Evolutionary conservation across 2,888 invertebrate genomes (phyloP).

Genomic region (Latrodectus hesperus): DNA sequence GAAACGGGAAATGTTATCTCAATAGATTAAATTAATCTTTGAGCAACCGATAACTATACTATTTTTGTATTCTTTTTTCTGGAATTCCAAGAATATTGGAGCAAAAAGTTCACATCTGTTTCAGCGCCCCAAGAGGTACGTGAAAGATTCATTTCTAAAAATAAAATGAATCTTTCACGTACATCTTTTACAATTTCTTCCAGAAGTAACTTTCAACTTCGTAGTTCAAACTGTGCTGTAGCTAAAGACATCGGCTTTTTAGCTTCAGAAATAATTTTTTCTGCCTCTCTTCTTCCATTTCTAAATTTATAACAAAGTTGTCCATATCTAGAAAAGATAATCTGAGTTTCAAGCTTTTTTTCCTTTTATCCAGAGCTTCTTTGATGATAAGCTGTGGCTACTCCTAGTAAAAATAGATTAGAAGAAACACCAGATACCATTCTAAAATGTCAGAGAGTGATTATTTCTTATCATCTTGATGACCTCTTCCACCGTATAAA

Average conservation of each 20-base stretch:
- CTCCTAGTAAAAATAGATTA: background rate
- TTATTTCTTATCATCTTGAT: background rate
- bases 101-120: background rate
- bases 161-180: background rate
- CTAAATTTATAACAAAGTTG: background rate
- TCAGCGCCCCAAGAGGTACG: background rate
- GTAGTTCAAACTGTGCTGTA: background rate
- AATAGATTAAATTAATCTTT: background rate
- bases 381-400: background rate
- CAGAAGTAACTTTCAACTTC: background rate
- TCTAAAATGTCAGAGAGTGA: background rate
- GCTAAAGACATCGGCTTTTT: background rate
- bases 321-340: background rate
- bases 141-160: background rate
- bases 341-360: background rate
- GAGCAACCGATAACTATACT: background rate
- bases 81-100: background rate
- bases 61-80: background rate
- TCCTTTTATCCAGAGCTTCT: background rate
- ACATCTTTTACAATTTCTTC: background rate
- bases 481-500: background rate
- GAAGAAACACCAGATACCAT: background rate
- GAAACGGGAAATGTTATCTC: background rate
- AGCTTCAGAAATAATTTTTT: background rate
- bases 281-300: background rate